Conservation (phyloP, 2,113 vertebrate genomes). For the Nannobrachium achirus region DNA sequence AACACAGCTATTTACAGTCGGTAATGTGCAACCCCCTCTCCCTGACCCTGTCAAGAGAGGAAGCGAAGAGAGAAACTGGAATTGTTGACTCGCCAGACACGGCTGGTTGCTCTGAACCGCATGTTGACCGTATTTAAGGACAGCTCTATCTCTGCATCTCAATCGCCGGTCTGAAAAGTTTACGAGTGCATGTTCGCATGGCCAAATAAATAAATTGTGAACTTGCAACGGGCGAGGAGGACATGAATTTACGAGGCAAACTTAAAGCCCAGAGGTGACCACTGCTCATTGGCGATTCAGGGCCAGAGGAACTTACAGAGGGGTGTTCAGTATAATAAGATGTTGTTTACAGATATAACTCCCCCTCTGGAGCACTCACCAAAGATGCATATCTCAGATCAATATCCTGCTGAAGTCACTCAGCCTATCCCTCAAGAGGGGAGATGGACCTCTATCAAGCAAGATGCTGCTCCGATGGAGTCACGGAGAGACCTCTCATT, state of each 20-base stretch:
- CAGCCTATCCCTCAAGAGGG: neutral
- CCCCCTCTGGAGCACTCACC: slow-evolving; percentile 42
- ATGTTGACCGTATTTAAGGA: too few relatives aligned
- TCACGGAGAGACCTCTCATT: slow-evolving; percentile 4
- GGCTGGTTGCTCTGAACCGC: too few relatives aligned
- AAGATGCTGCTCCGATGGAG: neutral
- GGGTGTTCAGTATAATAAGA: slow-evolving; percentile 33
- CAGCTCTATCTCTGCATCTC: too few relatives aligned
- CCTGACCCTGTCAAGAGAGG: neutral
- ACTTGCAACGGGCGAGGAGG: too few relatives aligned
- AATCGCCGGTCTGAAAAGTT: too few relatives aligned
- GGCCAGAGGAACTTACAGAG: neutral
- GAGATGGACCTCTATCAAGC: slow-evolving; percentile 28
- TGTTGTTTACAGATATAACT: slow-evolving; percentile 63
- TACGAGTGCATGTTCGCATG: too few relatives aligned
- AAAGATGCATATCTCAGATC: slow-evolving; percentile 54
- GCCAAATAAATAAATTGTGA: too few relatives aligned
- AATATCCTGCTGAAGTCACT: slow-evolving; percentile 50
- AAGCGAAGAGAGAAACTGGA: too few relatives aligned
- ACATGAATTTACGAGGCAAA: too few relatives aligned
- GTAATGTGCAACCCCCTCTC: neutral
- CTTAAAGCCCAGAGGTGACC: slow-evolving; percentile 44
- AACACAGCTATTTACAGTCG: slow-evolving; percentile 23
- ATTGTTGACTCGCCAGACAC: too few relatives aligned
- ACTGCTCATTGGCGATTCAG: slow-evolving; percentile 51